A percentile compares a stretch with the other conserved stretches of the same genome.
Conservation (phyloP, 2,113 vertebrate genomes). For the Seriola quinqueradiata region DNA sequence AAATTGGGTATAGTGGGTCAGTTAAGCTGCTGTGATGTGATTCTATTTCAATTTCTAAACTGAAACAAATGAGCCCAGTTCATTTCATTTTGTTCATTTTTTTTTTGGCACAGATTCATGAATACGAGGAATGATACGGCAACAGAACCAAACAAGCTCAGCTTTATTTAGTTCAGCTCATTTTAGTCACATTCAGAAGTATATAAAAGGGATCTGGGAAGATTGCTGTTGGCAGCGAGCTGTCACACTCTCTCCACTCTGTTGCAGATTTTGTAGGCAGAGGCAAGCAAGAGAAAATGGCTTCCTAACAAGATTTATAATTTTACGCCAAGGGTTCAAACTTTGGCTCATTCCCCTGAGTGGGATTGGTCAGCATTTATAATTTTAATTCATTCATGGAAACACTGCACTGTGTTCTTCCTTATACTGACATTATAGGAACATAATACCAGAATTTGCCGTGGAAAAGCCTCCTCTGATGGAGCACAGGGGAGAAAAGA, state of each 20-base stretch:
- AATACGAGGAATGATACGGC: conserved; percentile 33
- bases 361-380: conserved; percentile 67
- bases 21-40: conserved; percentile 53
- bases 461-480: conserved; percentile 71
- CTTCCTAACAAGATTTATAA: conserved; percentile 69
- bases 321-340: conserved; percentile 64
- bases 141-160: conserved; percentile 46
- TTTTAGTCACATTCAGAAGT: conserved; percentile 50
- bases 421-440: conserved; percentile 46
- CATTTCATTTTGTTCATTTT: conserved; percentile 22
- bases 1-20: conserved; percentile 46
- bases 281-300: conserved; percentile 50
- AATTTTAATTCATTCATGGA: conserved; percentile 71
- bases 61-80: conserved; percentile 50
- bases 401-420: conserved; percentile 65
- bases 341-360: conserved; percentile 50
- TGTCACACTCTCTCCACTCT: conserved; percentile 54
- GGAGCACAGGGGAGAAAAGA: conserved; percentile 55
- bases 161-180: conserved; percentile 65
- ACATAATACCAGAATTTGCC: conserved; percentile 74
- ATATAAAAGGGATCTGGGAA: conserved; percentile 40
- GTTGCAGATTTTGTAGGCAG: conserved; percentile 45
- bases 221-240: conserved; percentile 54
- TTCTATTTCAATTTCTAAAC: conserved; percentile 56
- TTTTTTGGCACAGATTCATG: conserved; percentile 16